Evolutionary conservation across 2,113 vertebrate species (phyloP).

Genomic region (Mormyrus lacerda): DNA sequence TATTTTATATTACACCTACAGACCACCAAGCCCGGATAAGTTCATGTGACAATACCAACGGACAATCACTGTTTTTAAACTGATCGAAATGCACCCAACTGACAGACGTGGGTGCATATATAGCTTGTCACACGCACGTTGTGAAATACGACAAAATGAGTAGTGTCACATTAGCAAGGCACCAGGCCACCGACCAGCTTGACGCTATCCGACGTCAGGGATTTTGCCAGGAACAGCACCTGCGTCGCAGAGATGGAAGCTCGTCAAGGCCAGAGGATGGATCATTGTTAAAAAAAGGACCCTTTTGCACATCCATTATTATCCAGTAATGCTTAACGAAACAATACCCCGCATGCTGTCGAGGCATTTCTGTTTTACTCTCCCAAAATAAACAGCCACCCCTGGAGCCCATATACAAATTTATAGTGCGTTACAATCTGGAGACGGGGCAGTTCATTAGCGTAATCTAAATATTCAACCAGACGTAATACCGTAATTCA

Average conservation of each 20-base stretch:
- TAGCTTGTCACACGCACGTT: not conserved
- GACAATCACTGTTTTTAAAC: not conserved
- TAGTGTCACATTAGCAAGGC: not conserved
- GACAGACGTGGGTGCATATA: not conserved
- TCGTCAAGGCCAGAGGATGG: not conserved
- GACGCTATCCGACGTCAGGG: not conserved
- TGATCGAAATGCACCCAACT: not conserved
- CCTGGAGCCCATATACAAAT: constrained; percentile 29
- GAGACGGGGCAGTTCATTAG: constrained; percentile 29
- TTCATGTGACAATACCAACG: not conserved
- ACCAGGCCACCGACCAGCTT: not conserved
- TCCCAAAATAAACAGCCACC: constrained; percentile 39
- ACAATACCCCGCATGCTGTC: constrained; percentile 42
- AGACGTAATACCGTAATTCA: constrained; percentile 40
- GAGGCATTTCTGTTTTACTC: constrained; percentile 36
- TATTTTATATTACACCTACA: not conserved
- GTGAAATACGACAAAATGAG: not conserved
- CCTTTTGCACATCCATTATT: not conserved
- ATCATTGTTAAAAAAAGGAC: not conserved
- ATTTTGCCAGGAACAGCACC: not conserved
- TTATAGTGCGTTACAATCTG: not conserved
- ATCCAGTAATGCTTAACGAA: constrained; percentile 38
- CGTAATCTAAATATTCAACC: constrained; percentile 33
- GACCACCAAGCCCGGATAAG: not conserved
- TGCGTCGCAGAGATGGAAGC: not conserved